phyloP scores from a whole-genome alignment of 2,797 vertebrate species.

The Pempheris klunzingeri region DNA sequence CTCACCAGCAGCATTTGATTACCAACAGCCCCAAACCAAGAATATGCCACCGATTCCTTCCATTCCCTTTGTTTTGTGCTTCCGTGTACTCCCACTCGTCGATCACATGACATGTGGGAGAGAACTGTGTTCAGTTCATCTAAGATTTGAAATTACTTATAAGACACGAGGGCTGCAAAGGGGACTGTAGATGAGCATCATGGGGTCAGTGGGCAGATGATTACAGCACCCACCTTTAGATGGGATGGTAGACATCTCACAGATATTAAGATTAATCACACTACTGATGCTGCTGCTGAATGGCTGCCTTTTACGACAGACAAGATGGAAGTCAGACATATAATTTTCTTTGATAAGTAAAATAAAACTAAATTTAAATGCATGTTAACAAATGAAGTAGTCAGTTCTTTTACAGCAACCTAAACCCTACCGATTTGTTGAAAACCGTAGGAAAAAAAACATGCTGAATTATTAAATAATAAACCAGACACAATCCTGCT shows the following conservation, averaged over 20 bases:
- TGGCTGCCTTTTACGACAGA: conserved; percentile 33
- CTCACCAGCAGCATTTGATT: conserved; percentile 82
- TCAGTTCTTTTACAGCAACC: conserved; percentile 4
- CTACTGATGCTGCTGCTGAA: conserved; percentile 46
- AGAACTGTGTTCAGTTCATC: conserved; percentile 62
- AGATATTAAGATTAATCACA: conserved; percentile 87
- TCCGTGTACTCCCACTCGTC: conserved; percentile 27
- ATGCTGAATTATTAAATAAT: conserved; percentile 40
- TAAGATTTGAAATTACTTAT: conserved; percentile 75
- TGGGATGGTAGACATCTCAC: conserved; percentile 75
- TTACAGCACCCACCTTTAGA: conserved; percentile 84
- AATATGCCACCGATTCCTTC: conserved; percentile 40
- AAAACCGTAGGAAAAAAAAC: conserved; percentile 19
- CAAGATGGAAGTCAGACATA: conserved; percentile 6
- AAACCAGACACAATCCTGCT: conserved; percentile 18
- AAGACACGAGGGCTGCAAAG: conserved; percentile 59
- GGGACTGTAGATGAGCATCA: conserved; percentile 74
- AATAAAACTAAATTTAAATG: conserved; percentile 22
- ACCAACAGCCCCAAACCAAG: conserved; percentile 62
- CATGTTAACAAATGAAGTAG: conserved; percentile 20
- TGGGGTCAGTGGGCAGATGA: conserved; percentile 89
- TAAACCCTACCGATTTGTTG: conserved; percentile 1
- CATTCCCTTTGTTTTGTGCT: conserved; percentile 55
- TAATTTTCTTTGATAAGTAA: conserved; percentile 12
- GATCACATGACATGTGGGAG: conserved; percentile 50